Evolutionary conservation across 1,140 invertebrate species (phyloP).

Genomic region (Onthophagus taurus): DNA sequence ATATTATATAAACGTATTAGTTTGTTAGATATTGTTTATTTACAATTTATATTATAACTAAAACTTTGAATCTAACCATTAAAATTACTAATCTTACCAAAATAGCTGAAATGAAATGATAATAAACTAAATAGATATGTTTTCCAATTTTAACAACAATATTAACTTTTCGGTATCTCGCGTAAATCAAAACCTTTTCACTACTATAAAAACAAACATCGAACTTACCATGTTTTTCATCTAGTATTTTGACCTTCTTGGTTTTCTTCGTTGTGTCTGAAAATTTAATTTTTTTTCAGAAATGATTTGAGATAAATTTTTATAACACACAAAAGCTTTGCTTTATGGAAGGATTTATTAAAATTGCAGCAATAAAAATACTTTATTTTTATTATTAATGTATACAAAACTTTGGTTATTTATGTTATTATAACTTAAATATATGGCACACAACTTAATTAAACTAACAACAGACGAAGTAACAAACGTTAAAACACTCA

Average conservation of each 20-base stretch:
- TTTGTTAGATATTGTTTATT: no score
- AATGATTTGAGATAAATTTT: neutral
- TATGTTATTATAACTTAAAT: neutral
- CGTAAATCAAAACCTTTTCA: no score
- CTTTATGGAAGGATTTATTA: neutral
- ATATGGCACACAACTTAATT: slow-evolving; percentile 10
- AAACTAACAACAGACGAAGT: no score
- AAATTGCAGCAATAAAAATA: slow-evolving; percentile 5
- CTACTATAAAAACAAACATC: neutral
- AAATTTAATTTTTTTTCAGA: neutral
- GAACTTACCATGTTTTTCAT: slow-evolving; percentile 25
- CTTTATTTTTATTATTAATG: neutral
- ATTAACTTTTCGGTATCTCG: no score
- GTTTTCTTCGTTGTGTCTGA: slow-evolving; percentile 24
- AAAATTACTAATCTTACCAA: neutral
- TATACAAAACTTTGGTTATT: neutral
- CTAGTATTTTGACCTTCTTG: slow-evolving; percentile 20
- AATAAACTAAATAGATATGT: neutral
- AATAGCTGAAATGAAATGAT: neutral
- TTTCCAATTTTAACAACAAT: no score
- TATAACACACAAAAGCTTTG: neutral
- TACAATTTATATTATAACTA: no score
- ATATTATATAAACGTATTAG: no score
- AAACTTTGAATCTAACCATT: no score
- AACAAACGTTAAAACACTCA: slow-evolving; percentile 7